Evolutionary conservation across 2,888 invertebrate species (phyloP).

Genomic region (Leptopilina myrica): DNA sequence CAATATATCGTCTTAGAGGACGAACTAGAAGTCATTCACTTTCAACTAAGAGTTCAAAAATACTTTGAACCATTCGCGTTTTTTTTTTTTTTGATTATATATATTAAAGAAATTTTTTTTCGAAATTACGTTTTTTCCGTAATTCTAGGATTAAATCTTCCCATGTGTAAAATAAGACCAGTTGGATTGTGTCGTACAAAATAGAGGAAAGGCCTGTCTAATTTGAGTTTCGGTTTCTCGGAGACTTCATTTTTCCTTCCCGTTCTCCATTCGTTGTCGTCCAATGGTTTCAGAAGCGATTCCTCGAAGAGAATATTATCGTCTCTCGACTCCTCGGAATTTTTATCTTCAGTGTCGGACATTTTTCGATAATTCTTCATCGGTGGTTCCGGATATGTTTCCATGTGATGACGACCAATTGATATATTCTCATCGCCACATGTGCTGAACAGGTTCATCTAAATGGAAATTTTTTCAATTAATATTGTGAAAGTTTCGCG

Average conservation of each 20-base stretch:
- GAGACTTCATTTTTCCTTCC: constrained; percentile 61
- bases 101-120: too few relatives aligned
- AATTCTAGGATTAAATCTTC: constrained; percentile 87
- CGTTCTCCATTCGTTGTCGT: constrained; percentile 48
- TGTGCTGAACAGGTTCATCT: constrained; percentile 88
- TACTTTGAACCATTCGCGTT: too few relatives aligned
- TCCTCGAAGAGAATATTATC: constrained; percentile 50
- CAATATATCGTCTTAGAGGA: too few relatives aligned
- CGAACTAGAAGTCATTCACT: too few relatives aligned
- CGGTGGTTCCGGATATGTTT: constrained; percentile 87
- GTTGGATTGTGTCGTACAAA: constrained; percentile 94
- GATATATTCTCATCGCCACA: constrained; percentile 85
- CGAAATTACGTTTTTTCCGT: too few relatives aligned
- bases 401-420: constrained; percentile 87
- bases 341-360: constrained; percentile 42
- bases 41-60: too few relatives aligned
- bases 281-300: constrained; percentile 63
- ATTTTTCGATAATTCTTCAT: constrained; percentile 70
- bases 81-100: too few relatives aligned
- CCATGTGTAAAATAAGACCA: constrained; percentile 93
- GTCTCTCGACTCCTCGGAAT: constrained; percentile 29
- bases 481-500: not conserved
- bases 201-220: constrained; percentile 92
- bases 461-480: not conserved
- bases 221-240: constrained; percentile 85